Evolutionary conservation across 2,797 vertebrate genomes (phyloP), one percentile per base, ranked within the genome.

Genomic region (Anomalospiza imberbis): DNA sequence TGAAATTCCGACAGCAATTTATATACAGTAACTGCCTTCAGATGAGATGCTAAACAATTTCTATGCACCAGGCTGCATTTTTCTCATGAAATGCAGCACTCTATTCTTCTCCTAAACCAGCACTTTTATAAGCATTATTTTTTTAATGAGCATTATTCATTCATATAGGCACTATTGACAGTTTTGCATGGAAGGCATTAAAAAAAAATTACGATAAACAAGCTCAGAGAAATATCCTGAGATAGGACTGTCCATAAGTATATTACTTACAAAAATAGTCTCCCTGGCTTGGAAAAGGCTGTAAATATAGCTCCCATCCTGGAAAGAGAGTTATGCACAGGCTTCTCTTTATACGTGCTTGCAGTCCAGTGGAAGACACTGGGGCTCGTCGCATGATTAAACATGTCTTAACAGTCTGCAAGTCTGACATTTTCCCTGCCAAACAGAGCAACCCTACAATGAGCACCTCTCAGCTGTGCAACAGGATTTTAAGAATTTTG

Each of bases 1-100:
- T 96, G 80, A 88, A 93, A 93, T 82, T 89, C 81, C 9, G 7
- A 67, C 40, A 91, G 74, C 48, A 86, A 95, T 95, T 96, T 73
- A 84, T 89, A 78, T 70, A 92, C 79, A 91, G 73, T 93, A 91
- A 94, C 67, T 93, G 80, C 83, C 68, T 62, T 91, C 88, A 75
- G 67, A 72, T 91, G 83, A 94, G 63, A 86, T 0, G 0, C 76
- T 92, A 53, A 95, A 81, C 70, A 66, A 84, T 87, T 85, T 90
- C 75, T 66, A 42, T 82, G 79, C 42, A 81, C 28, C 44, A 63
- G 61, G 29, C 71, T 91, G 58, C 40, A 62, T 89, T 96, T 88
- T 95, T 85, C 34, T 88, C 22, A 82, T 66, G n/a, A 81, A 93
- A 84, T 70, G 61, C 31, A 92, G 50, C 53, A 32, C 28, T 90